Evolutionary conservation across 2,113 vertebrate species (phyloP), one percentile per base, ranked within the genome.

Genomic region (Monopterus albus): DNA sequence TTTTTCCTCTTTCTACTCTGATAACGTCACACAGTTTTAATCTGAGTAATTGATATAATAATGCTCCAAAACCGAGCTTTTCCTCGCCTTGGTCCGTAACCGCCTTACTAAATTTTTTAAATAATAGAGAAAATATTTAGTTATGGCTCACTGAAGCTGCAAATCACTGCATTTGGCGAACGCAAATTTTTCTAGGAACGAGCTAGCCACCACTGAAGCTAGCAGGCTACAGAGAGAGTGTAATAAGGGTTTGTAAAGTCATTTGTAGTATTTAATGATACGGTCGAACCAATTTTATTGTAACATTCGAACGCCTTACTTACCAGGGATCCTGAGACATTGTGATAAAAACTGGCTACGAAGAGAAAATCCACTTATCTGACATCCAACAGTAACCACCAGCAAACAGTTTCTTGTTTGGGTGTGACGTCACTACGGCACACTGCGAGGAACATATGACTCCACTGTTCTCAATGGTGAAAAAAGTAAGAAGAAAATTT

Each of bases 271-370:
- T 9, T 6, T 23, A 31, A 57, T 18, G 1, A 35, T 0, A 45
- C 4, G 10, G 1, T 26, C 8, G 12, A 25, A 14, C 3, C 7
- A 0, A 18, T n/a, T 33, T 21, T 17, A 25, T 21, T 33, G 6
- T 38, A 18, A 0, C 0, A 1, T 3, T 10, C 1, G 0, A 35
- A 15, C 2, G 3, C 0, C 15, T 39, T 21, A 55, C 90, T 84
- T 82, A 94, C 93, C 93, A 94, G 0, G 85, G 78, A 72, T 94
- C 93, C 64, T 92, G 88, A 55, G 92, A 93, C 93, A 94, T 92
- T 26, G 1, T 77, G 39, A 62, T 29, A 25, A 36, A 62, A 25
- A 25, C 35, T 4, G 3, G 12, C 11, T 66, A 38, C 2, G 12
- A 33, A 13, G 53, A 68, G 9, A 58, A 79, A 46, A 69, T 56